Evolutionary conservation across 2,797 vertebrate genomes (phyloP).

Genomic region (Craterocephalus amniculus): DNA sequence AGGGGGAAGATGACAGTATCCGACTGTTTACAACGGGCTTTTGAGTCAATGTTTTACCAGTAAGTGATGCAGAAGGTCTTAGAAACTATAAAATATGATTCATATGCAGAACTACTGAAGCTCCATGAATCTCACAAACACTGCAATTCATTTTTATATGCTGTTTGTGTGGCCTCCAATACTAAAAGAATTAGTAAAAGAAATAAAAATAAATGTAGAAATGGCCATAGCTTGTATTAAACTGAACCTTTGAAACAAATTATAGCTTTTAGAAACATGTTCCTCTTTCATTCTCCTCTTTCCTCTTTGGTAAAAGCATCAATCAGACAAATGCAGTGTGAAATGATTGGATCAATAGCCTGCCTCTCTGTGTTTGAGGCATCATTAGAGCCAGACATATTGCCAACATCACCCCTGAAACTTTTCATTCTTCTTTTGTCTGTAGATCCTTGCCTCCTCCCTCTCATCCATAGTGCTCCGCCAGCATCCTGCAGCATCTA

Average conservation of each 20-base stretch:
- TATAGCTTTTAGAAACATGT: constrained; percentile 14
- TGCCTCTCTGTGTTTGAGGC: constrained; percentile 20
- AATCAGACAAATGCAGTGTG: constrained; percentile 36
- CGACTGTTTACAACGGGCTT: too few relatives aligned
- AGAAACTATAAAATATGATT: too few relatives aligned
- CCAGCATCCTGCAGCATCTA: constrained; percentile 58
- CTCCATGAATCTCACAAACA: too few relatives aligned
- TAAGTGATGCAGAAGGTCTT: too few relatives aligned
- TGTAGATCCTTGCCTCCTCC: constrained; percentile 20
- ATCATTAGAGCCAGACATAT: constrained; percentile 40
- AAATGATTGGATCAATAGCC: constrained; percentile 46
- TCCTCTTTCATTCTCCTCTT: not conserved
- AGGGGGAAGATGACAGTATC: too few relatives aligned
- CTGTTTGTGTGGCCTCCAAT: too few relatives aligned
- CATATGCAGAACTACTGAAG: too few relatives aligned
- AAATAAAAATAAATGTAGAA: not conserved
- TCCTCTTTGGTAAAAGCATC: constrained; percentile 35
- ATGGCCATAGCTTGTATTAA: not conserved
- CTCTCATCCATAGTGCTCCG: constrained; percentile 16
- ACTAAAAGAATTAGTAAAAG: too few relatives aligned
- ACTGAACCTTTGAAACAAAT: not conserved
- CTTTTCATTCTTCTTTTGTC: constrained; percentile 6
- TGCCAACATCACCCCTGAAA: constrained; percentile 17
- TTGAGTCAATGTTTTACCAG: too few relatives aligned
- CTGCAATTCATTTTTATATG: too few relatives aligned